Conservation (phyloP, 2,888 invertebrate genomes). For the Ornithoptera alexandrae region DNA sequence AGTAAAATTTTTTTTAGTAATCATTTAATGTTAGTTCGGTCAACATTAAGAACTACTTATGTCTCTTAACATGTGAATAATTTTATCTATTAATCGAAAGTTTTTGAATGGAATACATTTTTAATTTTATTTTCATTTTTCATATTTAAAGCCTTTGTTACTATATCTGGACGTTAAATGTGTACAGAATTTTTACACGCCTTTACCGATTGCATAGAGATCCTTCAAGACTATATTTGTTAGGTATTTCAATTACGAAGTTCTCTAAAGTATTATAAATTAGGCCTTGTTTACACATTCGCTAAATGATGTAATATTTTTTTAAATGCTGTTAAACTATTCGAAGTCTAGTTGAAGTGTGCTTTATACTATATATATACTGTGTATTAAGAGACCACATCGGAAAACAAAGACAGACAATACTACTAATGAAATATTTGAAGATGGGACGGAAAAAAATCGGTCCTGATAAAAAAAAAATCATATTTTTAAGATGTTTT, state of each 20-base stretch:
- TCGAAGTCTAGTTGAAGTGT: not conserved
- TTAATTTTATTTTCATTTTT: not conserved
- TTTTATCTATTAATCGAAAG: no score
- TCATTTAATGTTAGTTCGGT: no score
- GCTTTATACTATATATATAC: no score
- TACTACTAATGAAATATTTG: no score
- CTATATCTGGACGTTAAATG: not conserved
- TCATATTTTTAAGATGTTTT: no score
- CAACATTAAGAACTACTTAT: no score
- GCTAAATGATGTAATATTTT: not conserved
- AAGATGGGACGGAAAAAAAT: no score
- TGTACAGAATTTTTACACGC: slow-evolving; percentile 15
- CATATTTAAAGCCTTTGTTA: not conserved
- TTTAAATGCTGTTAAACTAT: not conserved
- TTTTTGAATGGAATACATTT: no score
- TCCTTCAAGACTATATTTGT: slow-evolving; percentile 1
- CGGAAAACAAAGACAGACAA: no score
- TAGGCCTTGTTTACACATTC: slow-evolving; percentile 4
- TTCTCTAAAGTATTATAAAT: slow-evolving; percentile 1
- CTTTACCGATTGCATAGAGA: slow-evolving; percentile 1
- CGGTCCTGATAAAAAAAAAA: no score
- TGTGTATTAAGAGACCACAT: not conserved
- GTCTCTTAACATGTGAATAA: no score
- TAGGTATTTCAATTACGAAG: slow-evolving; percentile 14
- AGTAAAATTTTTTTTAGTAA: no score